These are phyloP conservation scores for Gambusia holbrooki DNA, from an alignment of 2,113 vertebrate species.

Conservation along the genomic window DNA sequence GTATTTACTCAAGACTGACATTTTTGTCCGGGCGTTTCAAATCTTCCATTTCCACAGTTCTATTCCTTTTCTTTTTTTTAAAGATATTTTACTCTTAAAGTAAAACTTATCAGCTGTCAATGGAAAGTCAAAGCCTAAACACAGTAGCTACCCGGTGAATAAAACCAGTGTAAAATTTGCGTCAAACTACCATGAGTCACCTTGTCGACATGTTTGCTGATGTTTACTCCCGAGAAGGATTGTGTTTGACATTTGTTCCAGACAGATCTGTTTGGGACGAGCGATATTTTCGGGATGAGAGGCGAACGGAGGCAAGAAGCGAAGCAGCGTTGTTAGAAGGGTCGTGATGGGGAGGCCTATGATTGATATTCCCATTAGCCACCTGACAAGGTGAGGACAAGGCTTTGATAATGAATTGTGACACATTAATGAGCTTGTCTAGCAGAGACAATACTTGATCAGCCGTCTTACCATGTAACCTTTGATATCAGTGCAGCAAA, in stretches of 20 bases:
- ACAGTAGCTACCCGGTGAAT: neutral
- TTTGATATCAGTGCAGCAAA: conserved; percentile 63
- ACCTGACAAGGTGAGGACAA: conserved; percentile 76
- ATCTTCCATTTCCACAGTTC: too few species aligned
- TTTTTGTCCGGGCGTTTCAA: too few species aligned
- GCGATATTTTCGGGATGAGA: conserved; percentile 66
- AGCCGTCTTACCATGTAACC: conserved; percentile 73
- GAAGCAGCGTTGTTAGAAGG: conserved; percentile 46
- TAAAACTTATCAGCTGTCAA: conserved; percentile 13
- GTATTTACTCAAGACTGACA: too few species aligned
- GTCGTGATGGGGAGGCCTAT: conserved; percentile 66
- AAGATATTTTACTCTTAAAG: neutral
- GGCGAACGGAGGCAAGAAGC: conserved; percentile 63
- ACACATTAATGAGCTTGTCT: conserved; percentile 84
- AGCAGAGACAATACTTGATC: conserved; percentile 77
- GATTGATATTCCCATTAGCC: conserved; percentile 85
- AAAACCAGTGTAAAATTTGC: conserved; percentile 23
- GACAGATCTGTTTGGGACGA: conserved; percentile 60
- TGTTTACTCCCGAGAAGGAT: conserved; percentile 55
- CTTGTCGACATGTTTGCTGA: conserved; percentile 32
- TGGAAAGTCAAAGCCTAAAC: conserved; percentile 11
- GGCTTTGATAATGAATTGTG: conserved; percentile 81
- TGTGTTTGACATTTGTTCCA: conserved; percentile 70
- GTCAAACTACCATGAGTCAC: neutral
- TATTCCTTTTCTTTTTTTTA: too few species aligned